Base-by-base conservation (phyloP, 2,797 vertebrate species). In the Pelochelys cantorii region DNA sequence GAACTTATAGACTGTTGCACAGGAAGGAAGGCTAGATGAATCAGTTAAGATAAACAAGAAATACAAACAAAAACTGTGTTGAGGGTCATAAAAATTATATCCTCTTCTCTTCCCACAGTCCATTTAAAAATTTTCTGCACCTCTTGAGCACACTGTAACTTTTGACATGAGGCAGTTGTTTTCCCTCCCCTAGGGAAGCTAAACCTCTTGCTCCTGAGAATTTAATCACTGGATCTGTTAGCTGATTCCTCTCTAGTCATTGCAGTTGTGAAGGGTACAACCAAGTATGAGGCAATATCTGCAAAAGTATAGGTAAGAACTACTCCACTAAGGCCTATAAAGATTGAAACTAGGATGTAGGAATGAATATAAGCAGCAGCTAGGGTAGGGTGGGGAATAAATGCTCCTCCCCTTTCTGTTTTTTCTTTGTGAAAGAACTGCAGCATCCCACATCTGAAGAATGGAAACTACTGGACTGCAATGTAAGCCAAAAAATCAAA, bases 251-350 rank as follows among this genome's bases (percentile, higher is more conserved):
- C 86, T 80, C 85, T 75, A 75, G n/a, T 92, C 53, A 90, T 31
- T 93, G 71, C 27, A 94, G 84, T 87, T 74, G 92, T 91, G 83
- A 94, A 89, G 74, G 84, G 74, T 78, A 42, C 34, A n/a, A 60
- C 74, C n/a, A n/a, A 59, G 29, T 53, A 77, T 59, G 55, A 77
- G 22, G 42, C 48, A 60, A 85, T 77, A 78, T 78, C 20, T 34
- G 29, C 27, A 60, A 52, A 52, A 14, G 42, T 34, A n/a, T 27
- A n/a, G 78, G 56, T 37, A 60, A 29, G 42, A 29, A 79, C 48
- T 29, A 14, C 34, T 86, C 78, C 78, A 78, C 75, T 86, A 57
- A 54, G 31, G 31, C 4, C 22, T 79, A 27, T 62, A 53, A 34
- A 79, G 53, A 60, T 7, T 34, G 60, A 57, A 37, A 79, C 11